Evolutionary conservation across 2,113 vertebrate genomes (phyloP).

Genomic region (Archilochus colubris): DNA sequence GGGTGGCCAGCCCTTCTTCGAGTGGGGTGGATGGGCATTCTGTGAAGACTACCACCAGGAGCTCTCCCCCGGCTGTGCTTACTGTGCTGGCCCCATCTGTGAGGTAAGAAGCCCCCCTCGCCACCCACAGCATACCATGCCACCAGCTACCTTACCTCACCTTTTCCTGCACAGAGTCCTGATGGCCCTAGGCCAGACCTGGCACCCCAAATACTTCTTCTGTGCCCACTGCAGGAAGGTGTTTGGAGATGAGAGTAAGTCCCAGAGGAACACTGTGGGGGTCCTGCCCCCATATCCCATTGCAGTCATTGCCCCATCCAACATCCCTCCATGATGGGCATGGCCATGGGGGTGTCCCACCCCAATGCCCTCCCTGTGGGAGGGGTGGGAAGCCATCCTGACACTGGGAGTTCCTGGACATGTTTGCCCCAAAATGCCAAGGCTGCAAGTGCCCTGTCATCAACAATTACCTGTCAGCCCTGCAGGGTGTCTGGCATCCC

Average conservation of each 20-base stretch:
- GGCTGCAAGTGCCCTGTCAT: constrained; percentile 84
- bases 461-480: constrained; percentile 87
- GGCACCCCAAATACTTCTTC: constrained; percentile 97
- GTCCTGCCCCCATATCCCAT: background rate
- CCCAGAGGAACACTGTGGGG: rapidly evolving
- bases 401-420: constrained; percentile 83
- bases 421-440: constrained; percentile 90
- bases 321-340: no score
- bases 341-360: background rate
- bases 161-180: constrained; percentile 83
- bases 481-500: constrained; percentile 87
- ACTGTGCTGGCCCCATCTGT: constrained; percentile 83
- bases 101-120: constrained; percentile 47
- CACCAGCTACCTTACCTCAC: rapidly evolving
- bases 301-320: no score
- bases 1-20: constrained; percentile 81
- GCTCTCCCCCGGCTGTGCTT: constrained; percentile 87
- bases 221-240: constrained; percentile 85
- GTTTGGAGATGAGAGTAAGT: constrained; percentile 84
- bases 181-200: constrained; percentile 88
- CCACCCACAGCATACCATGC: rapidly evolving
- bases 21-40: constrained; percentile 82
- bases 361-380: constrained; percentile 15
- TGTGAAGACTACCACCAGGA: constrained; percentile 87
- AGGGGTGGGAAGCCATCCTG: constrained; percentile 88